Percentiles rank a stretch among this genome's conserved stretches.
Evolutionary conservation across 1,140 invertebrate genomes (phyloP).

Genomic region (Medauroidea extradentata): DNA sequence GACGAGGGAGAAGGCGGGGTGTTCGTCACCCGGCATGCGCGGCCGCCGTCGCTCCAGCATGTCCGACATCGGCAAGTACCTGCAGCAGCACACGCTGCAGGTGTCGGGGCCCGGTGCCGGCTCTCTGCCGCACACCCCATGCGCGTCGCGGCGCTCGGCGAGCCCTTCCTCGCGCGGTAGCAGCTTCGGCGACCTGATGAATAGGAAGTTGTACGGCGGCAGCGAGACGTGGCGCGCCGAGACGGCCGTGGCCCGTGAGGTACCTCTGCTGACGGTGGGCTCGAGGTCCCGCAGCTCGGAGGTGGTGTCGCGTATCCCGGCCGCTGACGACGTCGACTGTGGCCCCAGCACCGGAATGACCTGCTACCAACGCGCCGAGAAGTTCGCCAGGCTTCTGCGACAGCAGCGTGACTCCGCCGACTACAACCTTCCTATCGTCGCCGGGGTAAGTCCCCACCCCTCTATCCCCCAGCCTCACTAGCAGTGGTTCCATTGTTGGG

Average conservation of each 20-base stretch:
- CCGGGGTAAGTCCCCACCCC: no score
- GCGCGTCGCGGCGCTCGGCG: slow-evolving; percentile 46
- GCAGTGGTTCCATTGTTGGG: no score
- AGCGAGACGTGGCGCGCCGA: slow-evolving; percentile 54
- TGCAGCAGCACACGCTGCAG: neutral
- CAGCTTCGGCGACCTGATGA: slow-evolving; percentile 75
- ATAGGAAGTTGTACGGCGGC: slow-evolving; percentile 63
- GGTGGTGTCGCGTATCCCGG: no score
- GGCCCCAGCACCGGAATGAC: neutral
- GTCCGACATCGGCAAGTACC: slow-evolving; percentile 63
- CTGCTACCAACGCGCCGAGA: slow-evolving; percentile 1
- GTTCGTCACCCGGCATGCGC: slow-evolving; percentile 34
- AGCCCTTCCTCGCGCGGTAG: slow-evolving; percentile 51
- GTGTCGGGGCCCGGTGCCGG: neutral
- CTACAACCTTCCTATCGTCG: no score
- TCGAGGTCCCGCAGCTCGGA: slow-evolving; percentile 31
- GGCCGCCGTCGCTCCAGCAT: slow-evolving; percentile 65
- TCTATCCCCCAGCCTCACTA: no score
- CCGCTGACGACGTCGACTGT: neutral
- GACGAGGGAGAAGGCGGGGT: slow-evolving; percentile 31
- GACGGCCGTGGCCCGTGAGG: slow-evolving; percentile 60
- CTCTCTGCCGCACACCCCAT: slow-evolving; percentile 38
- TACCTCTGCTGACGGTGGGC: slow-evolving; percentile 64
- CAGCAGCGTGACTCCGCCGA: neutral
- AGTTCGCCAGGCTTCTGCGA: slow-evolving; percentile 2